Evolutionary conservation across 2,113 vertebrate genomes (phyloP).

Genomic region (Grammomys dolichurus): DNA sequence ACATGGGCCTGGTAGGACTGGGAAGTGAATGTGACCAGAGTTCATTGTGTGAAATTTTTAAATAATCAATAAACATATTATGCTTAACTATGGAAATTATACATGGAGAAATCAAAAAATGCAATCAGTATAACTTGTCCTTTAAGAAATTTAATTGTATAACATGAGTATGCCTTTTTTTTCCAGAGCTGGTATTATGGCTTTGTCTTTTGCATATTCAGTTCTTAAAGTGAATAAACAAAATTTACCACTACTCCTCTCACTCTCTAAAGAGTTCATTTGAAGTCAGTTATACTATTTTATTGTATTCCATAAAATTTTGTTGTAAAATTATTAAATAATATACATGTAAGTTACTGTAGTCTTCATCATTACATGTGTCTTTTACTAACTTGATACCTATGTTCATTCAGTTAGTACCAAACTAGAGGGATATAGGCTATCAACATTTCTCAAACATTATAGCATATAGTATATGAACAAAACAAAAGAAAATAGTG

Average conservation of each 20-base stretch:
- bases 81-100: too few relatives aligned
- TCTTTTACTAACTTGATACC: background rate
- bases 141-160: background rate
- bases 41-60: too few relatives aligned
- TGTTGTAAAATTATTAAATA: background rate
- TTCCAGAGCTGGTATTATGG: background rate
- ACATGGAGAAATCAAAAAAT: too few relatives aligned
- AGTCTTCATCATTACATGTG: background rate
- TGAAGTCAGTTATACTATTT: background rate
- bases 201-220: background rate
- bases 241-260: background rate
- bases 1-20: too few relatives aligned
- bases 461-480: background rate
- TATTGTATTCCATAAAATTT: background rate
- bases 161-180: background rate
- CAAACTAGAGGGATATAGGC: background rate
- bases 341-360: background rate
- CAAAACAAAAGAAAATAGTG: background rate
- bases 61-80: too few relatives aligned
- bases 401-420: background rate
- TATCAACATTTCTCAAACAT: background rate
- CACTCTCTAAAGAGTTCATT: background rate
- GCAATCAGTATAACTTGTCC: background rate
- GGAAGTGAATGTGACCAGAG: too few relatives aligned
- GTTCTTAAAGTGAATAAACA: background rate